Evolutionary conservation across 2,888 invertebrate genomes (phyloP).

Genomic region (Drosophila kambysellisi): DNA sequence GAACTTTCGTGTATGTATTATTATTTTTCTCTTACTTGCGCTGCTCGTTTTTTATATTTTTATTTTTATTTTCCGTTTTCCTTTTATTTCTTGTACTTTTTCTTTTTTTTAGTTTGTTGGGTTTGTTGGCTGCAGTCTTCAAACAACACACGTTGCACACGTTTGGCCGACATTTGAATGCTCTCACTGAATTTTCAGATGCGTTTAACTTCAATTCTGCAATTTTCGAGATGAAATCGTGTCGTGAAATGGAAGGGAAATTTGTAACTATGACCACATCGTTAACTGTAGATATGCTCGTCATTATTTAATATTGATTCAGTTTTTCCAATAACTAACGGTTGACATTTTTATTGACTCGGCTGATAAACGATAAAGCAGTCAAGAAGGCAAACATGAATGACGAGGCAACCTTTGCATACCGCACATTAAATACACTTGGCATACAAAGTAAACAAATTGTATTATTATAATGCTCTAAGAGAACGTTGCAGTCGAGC

Average conservation of each 20-base stretch:
- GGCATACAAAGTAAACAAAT: neutral
- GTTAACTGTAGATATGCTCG: neutral
- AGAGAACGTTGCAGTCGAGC: neutral
- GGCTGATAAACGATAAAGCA: neutral
- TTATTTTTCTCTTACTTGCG: constrained; percentile 53
- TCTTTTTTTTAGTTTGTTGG: neutral
- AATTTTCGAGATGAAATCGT: neutral
- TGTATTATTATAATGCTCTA: neutral
- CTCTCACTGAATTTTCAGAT: neutral
- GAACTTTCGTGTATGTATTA: constrained; percentile 67
- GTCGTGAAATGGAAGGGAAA: neutral
- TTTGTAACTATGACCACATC: neutral
- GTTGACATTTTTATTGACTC: neutral
- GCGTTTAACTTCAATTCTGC: too few species aligned
- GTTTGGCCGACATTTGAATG: neutral
- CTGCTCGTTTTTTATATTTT: constrained; percentile 22
- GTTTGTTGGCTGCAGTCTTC: constrained; percentile 8
- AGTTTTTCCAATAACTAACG: neutral
- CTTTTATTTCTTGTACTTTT: constrained; percentile 7
- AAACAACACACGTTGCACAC: constrained; percentile 1
- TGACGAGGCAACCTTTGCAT: neutral
- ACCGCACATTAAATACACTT: neutral
- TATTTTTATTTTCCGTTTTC: constrained; percentile 9
- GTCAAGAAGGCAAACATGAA: neutral
- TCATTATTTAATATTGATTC: neutral